Conservation (phyloP, 92 coral and sea anemone species). For the Pocillopora grandis region DNA sequence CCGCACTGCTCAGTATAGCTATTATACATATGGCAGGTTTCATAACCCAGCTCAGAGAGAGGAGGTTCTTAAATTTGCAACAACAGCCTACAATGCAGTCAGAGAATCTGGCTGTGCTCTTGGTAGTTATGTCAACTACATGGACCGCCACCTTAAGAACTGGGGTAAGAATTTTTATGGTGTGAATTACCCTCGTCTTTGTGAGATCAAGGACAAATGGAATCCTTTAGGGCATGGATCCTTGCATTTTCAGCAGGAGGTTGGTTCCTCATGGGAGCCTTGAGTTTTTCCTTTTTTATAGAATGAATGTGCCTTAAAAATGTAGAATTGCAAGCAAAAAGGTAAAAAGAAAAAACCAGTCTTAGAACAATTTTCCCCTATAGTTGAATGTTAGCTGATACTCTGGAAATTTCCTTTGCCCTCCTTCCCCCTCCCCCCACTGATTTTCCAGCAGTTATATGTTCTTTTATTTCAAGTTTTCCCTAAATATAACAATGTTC, state of each 20-base stretch:
- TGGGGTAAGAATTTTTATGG: constrained; percentile 79
- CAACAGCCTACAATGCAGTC: constrained; percentile 70
- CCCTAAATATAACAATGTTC: too few relatives aligned
- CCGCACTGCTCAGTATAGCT: constrained; percentile 30
- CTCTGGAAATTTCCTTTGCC: too few relatives aligned
- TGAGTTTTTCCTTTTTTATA: neutral
- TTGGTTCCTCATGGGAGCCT: constrained; percentile 89
- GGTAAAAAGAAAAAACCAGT: too few relatives aligned
- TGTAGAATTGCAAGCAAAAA: too few relatives aligned
- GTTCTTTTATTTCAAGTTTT: too few relatives aligned
- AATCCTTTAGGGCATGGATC: constrained; percentile 79
- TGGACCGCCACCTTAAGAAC: constrained; percentile 72
- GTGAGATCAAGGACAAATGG: constrained; percentile 77
- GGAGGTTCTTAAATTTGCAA: constrained; percentile 70
- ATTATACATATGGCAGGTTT: constrained; percentile 69
- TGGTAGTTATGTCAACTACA: constrained; percentile 86
- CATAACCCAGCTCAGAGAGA: constrained; percentile 43
- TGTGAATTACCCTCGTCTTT: constrained; percentile 67
- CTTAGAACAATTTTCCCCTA: too few relatives aligned
- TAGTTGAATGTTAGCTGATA: too few relatives aligned
- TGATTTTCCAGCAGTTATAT: too few relatives aligned
- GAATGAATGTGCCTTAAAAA: too few relatives aligned
- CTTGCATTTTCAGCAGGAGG: constrained; percentile 84
- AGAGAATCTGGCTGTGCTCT: constrained; percentile 64
- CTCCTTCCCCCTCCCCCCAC: too few relatives aligned